Percentiles rank a stretch among this genome's conserved stretches.
phyloP scores from a whole-genome alignment of 2,113 vertebrate species.

The Felis chaus region DNA sequence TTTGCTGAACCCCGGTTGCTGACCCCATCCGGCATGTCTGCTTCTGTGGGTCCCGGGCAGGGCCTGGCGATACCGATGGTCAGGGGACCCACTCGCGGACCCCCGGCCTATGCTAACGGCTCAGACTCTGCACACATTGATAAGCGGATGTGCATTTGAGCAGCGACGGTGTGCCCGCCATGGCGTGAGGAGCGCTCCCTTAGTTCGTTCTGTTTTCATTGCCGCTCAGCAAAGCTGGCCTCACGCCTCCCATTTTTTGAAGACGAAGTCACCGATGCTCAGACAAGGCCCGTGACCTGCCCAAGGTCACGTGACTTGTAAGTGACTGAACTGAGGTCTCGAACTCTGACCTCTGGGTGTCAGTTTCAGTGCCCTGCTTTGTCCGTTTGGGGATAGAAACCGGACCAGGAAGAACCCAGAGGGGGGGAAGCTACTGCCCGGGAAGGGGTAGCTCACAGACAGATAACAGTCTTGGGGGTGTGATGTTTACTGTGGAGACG shows the following conservation, averaged over 20 bases:
- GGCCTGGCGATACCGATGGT: neutral
- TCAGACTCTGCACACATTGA: neutral
- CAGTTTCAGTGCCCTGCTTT: neutral
- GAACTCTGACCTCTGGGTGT: neutral
- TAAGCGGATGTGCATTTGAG: neutral
- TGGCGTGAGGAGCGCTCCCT: rapidly evolving
- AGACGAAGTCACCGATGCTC: neutral
- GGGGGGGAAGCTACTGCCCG: neutral
- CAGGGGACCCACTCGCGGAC: neutral
- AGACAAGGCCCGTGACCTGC: neutral
- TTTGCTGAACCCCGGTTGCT: neutral
- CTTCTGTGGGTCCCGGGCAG: neutral
- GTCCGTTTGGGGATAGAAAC: neutral
- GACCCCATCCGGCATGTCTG: neutral
- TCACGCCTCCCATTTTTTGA: neutral
- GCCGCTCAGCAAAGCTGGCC: no score
- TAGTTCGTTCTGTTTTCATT: neutral
- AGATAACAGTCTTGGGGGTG: rapidly evolving
- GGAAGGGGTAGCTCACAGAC: neutral
- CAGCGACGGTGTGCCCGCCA: no score
- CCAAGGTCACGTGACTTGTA: neutral
- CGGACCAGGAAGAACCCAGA: neutral
- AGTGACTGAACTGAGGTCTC: neutral
- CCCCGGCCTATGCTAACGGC: rapidly evolving
- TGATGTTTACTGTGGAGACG: neutral